Base-by-base conservation (phyloP, 2,797 vertebrate genomes). In the Chrosomus eos region DNA sequence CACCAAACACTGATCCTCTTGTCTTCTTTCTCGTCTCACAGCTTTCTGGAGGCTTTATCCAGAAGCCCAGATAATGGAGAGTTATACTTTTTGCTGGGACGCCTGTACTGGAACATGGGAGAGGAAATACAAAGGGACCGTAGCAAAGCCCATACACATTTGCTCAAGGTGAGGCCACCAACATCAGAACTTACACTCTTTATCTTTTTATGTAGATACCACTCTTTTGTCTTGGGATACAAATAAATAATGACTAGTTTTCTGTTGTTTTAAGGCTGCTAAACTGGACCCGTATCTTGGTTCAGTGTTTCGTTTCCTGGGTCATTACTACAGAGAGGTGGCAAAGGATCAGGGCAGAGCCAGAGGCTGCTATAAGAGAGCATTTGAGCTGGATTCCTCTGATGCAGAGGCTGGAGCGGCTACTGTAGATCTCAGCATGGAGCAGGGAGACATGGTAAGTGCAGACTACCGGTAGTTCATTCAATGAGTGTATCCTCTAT, bases 281-380 rank as follows among this genome's bases (percentile, higher is more conserved):
- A 98, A 96, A 92, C 89, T 98, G 87, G 97, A 99, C 89, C 93
- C 95, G 51, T 91, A 96, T 87, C 91, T 96, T 85, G 95, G 96
- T 86, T 92, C 93, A 92, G 96, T 92, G 40, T 99, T 99, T 92
- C 92, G 91, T 90, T 97, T 96, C 91, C 94, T 99, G 84, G 98
- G 98, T 23, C 96, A 97, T 92, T 99, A 97, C 91, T 99, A 99
- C 90, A 94, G 93, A 86, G 95, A 96, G 72, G 88, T 98, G 78
- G 95, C 91, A 64, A 95, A 93, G 86, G 97, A 99, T 91, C 94
- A 72, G 86, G 94, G 85, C 53, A 95, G 98, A 91, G 97, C 98
- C 80, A 94, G 96, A 53, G 97, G 98, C 53, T 99, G 98, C 92
- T 99, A 97, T 89, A 97, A 95, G 91, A 98, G 96, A 92, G 98